phyloP scores from a whole-genome alignment of 1,140 invertebrate genomes.

The Ips nitidus region DNA sequence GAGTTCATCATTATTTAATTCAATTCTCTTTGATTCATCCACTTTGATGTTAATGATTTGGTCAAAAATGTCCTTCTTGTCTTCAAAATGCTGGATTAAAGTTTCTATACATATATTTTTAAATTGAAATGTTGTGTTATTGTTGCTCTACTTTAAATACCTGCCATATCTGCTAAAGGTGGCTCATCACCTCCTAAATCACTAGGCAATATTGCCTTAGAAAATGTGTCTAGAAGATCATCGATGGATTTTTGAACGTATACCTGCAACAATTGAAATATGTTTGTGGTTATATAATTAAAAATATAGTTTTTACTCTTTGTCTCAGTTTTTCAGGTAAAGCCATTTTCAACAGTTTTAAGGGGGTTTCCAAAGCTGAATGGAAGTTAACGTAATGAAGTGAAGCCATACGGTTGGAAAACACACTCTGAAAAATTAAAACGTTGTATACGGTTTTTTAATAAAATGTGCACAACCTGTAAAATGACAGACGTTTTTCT shows the following conservation, averaged over 20 bases:
- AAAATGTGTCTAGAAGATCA: constrained; percentile 54
- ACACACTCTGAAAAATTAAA: constrained; percentile 51
- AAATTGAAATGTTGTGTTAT: not conserved
- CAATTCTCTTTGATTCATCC: constrained; percentile 31
- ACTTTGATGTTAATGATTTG: constrained; percentile 28
- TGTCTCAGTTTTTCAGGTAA: constrained; percentile 54
- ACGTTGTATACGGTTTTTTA: not conserved
- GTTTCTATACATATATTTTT: constrained; percentile 19
- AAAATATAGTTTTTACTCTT: constrained; percentile 50
- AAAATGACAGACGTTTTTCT: constrained; percentile 10
- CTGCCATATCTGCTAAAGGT: constrained; percentile 15
- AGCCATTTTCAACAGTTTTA: constrained; percentile 55
- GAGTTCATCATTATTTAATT: constrained; percentile 40
- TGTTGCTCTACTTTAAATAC: constrained; percentile 10
- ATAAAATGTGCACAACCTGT: not conserved
- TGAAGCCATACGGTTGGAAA: constrained; percentile 57
- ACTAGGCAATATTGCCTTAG: constrained; percentile 56
- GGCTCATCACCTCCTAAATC: constrained; percentile 59
- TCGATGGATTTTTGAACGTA: constrained; percentile 10
- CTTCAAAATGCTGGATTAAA: constrained; percentile 20
- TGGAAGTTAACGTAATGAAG: constrained; percentile 58
- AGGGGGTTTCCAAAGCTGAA: constrained; percentile 54
- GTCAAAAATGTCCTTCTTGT: constrained; percentile 31
- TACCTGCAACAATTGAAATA: constrained; percentile 1
- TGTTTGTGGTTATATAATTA: constrained; percentile 19